Evolutionary conservation across 2,888 invertebrate species (phyloP), one percentile per base, ranked within the genome.

Genomic region (Dysmachus trigonus): DNA sequence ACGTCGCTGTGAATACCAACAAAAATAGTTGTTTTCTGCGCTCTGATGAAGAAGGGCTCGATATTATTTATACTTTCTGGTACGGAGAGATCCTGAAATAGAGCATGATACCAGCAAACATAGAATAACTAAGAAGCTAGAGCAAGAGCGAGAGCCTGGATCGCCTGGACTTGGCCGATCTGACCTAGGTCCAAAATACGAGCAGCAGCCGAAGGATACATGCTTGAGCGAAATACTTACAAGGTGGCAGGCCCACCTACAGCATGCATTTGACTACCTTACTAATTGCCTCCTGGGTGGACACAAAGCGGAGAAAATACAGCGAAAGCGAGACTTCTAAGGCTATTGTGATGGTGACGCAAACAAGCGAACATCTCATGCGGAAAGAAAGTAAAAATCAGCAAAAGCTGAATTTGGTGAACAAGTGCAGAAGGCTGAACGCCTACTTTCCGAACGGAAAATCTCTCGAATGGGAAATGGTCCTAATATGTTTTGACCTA

Each of bases 1-100:
- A 90, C 90, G 89, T 91, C 91, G 88, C 91, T 91, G 86, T 90
- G 91, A 88, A 91, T 89, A 89, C 91, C 91, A 88, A 91, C 91
- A 89, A 90, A 91, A 88, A 91, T 90, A 51, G 91, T 91, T 86
- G 91, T 89, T 89, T 91, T 91, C 15, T 91, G 91, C 86, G 90
- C 91, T 77, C 90, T 91, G 89, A 90, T 88, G 62, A 91, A 89
- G 88, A 91, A 91, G 86, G 91, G 90, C 88, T 91, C 91, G 89
- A 91, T 91, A 89, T 91, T 91, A 90, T 90, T 91, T 89, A 91
- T 89, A 88, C 91, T 90, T 88, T 90, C 89, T 87, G 90, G 88
- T 47, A 89, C 90, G 88, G 91, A 91, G 89, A 90, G 89, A 87
- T 91, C 91, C 91, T 91, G 91, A 89, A 90, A 88, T 62, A 82